A percentile compares a stretch with the other conserved stretches of the same genome.
phyloP scores from a whole-genome alignment of 2,888 invertebrate species.

The Rambutsinella grinnellia region DNA sequence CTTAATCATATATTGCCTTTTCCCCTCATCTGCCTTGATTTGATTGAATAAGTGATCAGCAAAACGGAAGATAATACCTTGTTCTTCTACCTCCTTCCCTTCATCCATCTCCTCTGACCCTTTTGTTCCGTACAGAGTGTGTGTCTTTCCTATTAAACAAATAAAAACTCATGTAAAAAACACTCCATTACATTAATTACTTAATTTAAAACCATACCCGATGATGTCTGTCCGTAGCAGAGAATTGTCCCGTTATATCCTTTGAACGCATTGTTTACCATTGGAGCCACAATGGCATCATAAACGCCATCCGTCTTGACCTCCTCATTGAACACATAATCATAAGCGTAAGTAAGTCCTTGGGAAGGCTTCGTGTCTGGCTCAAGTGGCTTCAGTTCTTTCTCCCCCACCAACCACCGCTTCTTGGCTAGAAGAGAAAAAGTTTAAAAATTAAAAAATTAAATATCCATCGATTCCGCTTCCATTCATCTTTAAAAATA shows the following conservation, averaged over 20 bases:
- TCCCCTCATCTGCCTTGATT: conserved; percentile 67
- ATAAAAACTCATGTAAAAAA: conserved; percentile 26
- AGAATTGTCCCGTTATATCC: conserved; percentile 91
- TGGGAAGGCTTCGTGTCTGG: background rate
- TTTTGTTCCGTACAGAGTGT: conserved; percentile 83
- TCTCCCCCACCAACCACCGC: background rate
- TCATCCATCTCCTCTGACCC: conserved; percentile 70
- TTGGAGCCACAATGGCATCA: conserved; percentile 77
- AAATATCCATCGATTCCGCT: too few species aligned
- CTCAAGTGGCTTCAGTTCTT: background rate
- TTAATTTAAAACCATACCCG: conserved; percentile 74
- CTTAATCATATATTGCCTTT: conserved; percentile 48
- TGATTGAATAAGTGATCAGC: conserved; percentile 79
- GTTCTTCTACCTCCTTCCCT: too few species aligned
- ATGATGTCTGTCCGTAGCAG: conserved; percentile 92
- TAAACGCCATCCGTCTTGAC: conserved; percentile 77
- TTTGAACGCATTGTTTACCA: conserved; percentile 78
- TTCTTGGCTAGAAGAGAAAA: too few species aligned
- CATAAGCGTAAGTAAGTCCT: conserved; percentile 71
- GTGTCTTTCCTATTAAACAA: conserved; percentile 76
- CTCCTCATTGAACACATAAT: conserved; percentile 79
- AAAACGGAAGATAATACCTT: conserved; percentile 82
- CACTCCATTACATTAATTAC: background rate
- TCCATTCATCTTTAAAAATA: too few species aligned
- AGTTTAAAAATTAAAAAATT: too few species aligned